Conservation (phyloP, 2,797 vertebrate species). For the Clarias platycephalus region DNA sequence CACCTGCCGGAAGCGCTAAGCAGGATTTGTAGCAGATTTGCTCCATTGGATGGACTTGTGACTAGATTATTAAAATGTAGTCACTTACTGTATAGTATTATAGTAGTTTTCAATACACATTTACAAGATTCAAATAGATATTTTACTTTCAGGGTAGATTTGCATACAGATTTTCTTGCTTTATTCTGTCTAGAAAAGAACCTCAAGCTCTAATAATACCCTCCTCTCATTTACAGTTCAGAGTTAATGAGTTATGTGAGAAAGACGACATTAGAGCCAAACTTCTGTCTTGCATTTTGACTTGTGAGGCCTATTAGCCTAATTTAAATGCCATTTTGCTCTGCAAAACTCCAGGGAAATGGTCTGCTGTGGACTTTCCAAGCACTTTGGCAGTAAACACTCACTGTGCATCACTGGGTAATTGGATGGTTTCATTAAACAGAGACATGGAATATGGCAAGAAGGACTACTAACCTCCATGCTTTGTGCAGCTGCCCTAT, state of each 20-base stretch:
- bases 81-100: neutral
- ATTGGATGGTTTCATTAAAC: conserved; percentile 30
- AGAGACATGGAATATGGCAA: conserved; percentile 50
- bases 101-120: neutral
- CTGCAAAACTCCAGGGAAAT: conserved; percentile 29
- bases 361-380: conserved; percentile 3
- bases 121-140: neutral
- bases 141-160: conserved; percentile 3
- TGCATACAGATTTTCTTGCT: conserved; percentile 7
- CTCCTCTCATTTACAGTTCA: conserved; percentile 3
- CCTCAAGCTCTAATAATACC: conserved; percentile 4
- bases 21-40: neutral
- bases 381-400: conserved; percentile 25
- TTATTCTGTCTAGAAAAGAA: conserved; percentile 20
- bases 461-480: conserved; percentile 59
- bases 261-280: conserved; percentile 4
- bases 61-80: neutral
- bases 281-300: conserved; percentile 33
- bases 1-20: neutral
- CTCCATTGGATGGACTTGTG: neutral
- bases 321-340: conserved; percentile 38
- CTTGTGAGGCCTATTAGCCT: conserved; percentile 33
- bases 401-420: conserved; percentile 12
- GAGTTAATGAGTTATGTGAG: conserved; percentile 8
- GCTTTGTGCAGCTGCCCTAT: conserved; percentile 53